Evolutionary conservation across 2,888 invertebrate species (phyloP).

Genomic region (Subacronicta megacephala): DNA sequence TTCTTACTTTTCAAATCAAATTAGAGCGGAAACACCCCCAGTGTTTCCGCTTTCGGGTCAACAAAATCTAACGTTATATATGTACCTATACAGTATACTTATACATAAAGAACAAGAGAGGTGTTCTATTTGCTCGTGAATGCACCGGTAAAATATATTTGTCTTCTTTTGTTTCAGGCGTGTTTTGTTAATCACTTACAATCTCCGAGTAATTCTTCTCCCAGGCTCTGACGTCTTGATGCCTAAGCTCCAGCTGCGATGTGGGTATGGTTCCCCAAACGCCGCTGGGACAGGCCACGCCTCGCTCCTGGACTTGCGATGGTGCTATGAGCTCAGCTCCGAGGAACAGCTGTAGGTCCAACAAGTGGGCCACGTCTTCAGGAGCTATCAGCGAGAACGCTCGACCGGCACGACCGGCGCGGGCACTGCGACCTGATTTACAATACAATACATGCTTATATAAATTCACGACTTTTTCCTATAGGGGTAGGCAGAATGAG

Average conservation of each 20-base stretch:
- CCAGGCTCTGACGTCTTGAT: conserved; percentile 93
- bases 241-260: conserved; percentile 94
- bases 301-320: conserved; percentile 64
- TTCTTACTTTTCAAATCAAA: too few species aligned
- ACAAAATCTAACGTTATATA: too few species aligned
- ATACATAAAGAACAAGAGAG: too few species aligned
- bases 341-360: conserved; percentile 98
- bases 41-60: too few species aligned
- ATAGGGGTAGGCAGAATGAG: too few species aligned
- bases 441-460: too few species aligned
- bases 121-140: too few species aligned
- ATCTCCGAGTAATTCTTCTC: conserved; percentile 93
- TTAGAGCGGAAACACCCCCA: too few species aligned
- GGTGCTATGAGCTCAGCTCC: conserved; percentile 91
- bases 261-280: conserved; percentile 95
- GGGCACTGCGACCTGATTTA: conserved; percentile 94
- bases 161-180: too few species aligned
- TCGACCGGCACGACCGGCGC: conserved; percentile 97
- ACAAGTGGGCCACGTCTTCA: conserved; percentile 97
- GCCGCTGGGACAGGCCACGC: conserved; percentile 86
- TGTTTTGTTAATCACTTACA: conserved; percentile 84
- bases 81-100: too few species aligned
- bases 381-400: conserved; percentile 97
- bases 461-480: too few species aligned
- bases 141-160: too few species aligned